phyloP scores from a whole-genome alignment of 1,140 invertebrate species.

The Cotesia typhae region DNA sequence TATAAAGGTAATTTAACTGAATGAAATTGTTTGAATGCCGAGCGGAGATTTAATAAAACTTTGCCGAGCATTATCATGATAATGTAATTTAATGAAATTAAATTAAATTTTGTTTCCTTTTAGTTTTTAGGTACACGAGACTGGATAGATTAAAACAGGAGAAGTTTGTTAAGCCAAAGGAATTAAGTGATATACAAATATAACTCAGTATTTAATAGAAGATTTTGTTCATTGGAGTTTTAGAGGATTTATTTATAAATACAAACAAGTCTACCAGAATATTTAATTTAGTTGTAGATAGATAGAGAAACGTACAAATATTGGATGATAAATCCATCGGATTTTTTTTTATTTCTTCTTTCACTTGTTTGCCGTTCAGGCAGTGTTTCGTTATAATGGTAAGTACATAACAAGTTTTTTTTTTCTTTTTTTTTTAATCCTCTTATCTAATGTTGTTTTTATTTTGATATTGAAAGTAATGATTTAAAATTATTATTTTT shows the following conservation, averaged over 20 bases:
- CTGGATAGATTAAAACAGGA: conserved; percentile 31
- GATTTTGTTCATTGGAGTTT: conserved; percentile 1
- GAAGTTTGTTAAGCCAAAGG: conserved; percentile 42
- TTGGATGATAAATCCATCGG: conserved; percentile 27
- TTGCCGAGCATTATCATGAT: too few species aligned
- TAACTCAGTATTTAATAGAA: conserved; percentile 41
- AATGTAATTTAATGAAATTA: too few species aligned
- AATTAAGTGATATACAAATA: conserved; percentile 47
- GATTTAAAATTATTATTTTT: too few species aligned
- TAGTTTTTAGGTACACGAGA: conserved; percentile 34
- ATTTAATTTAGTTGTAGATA: conserved; percentile 20
- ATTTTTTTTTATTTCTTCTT: conserved; percentile 21
- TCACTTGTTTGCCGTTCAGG: conserved; percentile 42
- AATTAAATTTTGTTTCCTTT: background rate
- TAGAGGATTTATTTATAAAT: conserved; percentile 21
- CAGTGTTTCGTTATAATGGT: conserved; percentile 53
- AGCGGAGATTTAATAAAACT: too few species aligned
- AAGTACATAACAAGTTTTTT: conserved; percentile 39
- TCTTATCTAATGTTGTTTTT: conserved; percentile 7
- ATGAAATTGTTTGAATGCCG: too few species aligned
- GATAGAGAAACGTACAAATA: conserved; percentile 27
- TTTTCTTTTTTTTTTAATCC: background rate
- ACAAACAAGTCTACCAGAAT: conserved; percentile 8
- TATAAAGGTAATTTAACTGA: too few species aligned
- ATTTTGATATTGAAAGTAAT: background rate